Conservation (phyloP, 2,888 invertebrate genomes). For the Eueremaeus valkanovi region DNA sequence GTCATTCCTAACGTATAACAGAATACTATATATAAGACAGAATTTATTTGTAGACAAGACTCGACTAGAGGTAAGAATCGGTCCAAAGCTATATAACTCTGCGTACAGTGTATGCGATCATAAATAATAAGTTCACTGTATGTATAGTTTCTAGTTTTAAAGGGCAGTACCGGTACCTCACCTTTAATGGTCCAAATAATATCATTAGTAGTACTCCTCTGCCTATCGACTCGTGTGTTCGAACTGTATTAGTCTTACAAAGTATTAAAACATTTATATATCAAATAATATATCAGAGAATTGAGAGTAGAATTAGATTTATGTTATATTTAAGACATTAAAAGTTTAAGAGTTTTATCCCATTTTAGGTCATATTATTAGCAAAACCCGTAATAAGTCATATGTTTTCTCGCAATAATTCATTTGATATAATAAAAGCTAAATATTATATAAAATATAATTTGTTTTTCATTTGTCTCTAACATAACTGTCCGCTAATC, state of each 20-base stretch:
- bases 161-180: conserved; percentile 14
- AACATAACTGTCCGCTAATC: neutral
- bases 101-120: neutral
- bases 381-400: neutral
- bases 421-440: neutral
- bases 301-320: neutral
- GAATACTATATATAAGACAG: no score
- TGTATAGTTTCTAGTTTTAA: neutral
- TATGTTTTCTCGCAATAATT: neutral
- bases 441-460: neutral
- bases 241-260: neutral
- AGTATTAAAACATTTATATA: neutral
- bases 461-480: neutral
- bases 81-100: neutral
- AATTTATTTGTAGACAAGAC: no score
- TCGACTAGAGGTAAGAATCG: neutral
- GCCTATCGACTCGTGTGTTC: neutral
- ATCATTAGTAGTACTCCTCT: neutral
- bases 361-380: neutral
- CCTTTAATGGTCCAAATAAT: conserved; percentile 19
- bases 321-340: neutral
- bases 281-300: neutral
- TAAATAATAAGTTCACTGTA: neutral
- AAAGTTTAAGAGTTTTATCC: no score
- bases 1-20: neutral